Evolutionary conservation across 2,888 invertebrate species (phyloP).

Genomic region (Oscheius myriophilus): DNA sequence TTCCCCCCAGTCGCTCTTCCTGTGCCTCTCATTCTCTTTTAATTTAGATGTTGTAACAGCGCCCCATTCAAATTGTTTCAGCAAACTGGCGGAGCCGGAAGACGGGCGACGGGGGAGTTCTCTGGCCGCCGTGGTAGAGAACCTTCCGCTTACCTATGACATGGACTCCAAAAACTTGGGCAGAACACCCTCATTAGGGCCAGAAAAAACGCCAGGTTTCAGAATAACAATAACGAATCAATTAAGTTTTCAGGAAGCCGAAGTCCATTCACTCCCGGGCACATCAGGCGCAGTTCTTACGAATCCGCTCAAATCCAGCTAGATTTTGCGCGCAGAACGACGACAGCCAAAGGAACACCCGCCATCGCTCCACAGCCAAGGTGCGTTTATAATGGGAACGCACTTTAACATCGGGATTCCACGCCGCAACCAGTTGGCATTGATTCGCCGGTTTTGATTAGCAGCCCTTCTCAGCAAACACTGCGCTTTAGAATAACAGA

Average conservation of each 20-base stretch:
- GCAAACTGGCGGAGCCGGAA: constrained; percentile 19
- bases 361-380: constrained; percentile 16
- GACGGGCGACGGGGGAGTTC: constrained; percentile 40
- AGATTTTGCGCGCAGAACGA: constrained; percentile 45
- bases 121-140: constrained; percentile 58
- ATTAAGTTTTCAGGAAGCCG: background rate
- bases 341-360: constrained; percentile 32
- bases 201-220: constrained; percentile 1
- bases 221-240: background rate
- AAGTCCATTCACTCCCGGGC: constrained; percentile 51
- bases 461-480: too few relatives aligned
- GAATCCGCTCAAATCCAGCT: constrained; percentile 58
- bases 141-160: constrained; percentile 58
- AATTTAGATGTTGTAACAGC: too few relatives aligned
- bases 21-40: too few relatives aligned
- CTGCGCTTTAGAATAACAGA: background rate
- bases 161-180: constrained; percentile 53
- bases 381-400: background rate
- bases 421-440: too few relatives aligned
- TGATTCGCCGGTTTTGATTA: too few relatives aligned
- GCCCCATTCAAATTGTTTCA: background rate
- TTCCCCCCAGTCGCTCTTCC: too few relatives aligned
- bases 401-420: too few relatives aligned
- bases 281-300: constrained; percentile 59
- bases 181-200: constrained; percentile 42